A percentile compares a stretch with the other conserved stretches of the same genome.
These are phyloP conservation scores for Bradypodion ventrale DNA, from an alignment of 2,797 vertebrate species.

Conservation along the genomic window DNA sequence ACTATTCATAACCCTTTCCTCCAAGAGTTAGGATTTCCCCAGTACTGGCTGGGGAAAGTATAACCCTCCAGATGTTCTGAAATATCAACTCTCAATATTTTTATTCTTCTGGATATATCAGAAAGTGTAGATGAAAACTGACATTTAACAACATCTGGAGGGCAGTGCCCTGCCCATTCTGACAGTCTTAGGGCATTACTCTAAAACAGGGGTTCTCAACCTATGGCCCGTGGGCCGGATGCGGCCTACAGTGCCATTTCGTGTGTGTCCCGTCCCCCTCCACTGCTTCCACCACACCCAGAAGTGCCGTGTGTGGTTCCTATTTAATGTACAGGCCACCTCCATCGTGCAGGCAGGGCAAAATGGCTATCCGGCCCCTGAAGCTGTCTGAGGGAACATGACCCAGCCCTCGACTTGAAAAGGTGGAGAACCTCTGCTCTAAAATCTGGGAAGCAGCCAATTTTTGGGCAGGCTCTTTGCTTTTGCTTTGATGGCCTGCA, in stretches of 20 bases:
- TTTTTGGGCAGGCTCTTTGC: not conserved
- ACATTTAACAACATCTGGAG: not conserved
- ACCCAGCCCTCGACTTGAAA: no score
- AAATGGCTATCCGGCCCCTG: no score
- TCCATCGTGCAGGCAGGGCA: no score
- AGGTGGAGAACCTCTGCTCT: no score
- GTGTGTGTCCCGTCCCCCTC: no score
- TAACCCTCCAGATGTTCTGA: not conserved
- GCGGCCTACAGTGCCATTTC: no score
- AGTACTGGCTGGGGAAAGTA: not conserved
- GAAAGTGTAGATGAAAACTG: not conserved
- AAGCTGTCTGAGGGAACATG: no score
- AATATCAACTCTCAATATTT: not conserved
- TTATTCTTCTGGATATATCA: not conserved
- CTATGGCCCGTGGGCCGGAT: no score
- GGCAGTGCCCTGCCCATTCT: not conserved
- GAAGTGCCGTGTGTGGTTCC: no score
- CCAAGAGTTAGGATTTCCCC: not conserved
- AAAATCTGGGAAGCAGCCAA: not conserved
- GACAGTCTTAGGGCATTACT: not conserved
- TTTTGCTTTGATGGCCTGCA: not conserved
- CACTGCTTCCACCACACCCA: no score
- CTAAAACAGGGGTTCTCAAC: no score
- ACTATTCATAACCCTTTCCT: not conserved
- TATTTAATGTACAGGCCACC: no score